Base-by-base conservation (phyloP, 1,140 invertebrate species). In the Pentalonia nigronervosa region DNA sequence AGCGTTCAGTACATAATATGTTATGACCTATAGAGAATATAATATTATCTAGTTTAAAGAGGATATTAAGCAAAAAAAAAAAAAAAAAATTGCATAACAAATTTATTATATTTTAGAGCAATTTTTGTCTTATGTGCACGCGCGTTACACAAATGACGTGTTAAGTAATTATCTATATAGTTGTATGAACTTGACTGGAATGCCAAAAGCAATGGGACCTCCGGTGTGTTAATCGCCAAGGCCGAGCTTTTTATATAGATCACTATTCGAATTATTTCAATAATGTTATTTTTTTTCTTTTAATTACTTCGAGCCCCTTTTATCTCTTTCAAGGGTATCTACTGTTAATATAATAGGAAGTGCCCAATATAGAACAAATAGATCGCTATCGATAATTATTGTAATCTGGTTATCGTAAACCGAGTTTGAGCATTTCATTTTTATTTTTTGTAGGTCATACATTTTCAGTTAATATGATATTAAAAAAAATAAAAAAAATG, bases 161-260 rank as follows among this genome's bases (percentile, higher is more conserved):
- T 84, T 84, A 36, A 84, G 83, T 36, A 84, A 41, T 84, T 84
- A 25, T 84, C 45, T 20, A 76, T 76, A 47, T n/a, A 47, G 30
- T 47, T 25, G 25, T 1, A 30, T 87, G 84, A 87, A 89, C 87
- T 89, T 53, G 47, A 89, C 87, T 89, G 88, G 88, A 89, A 89
- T 56, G 48, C 88, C 88, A 53, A 89, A 89, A 89, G 34, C 88
- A 25, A 50, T 21, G 21, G 47, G 87, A 34, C 48, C 7, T 47
- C n/a, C 21, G 17, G 87, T 53, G n/a, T 47, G 36, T 47, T 23
- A 7, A 30, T 47, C n/a, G 1, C 34, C 88, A 56, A 89, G 88
- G 88, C 30, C 86, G 17, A n/a, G 47, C 17, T 17, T 25, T 14
- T 87, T 87, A 23, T 41, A 89, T 53, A 50, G 87, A 53, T 89